Evolutionary conservation across 2,797 vertebrate genomes (phyloP), one percentile per base, ranked within the genome.

Genomic region (Cheirogaleus major): DNA sequence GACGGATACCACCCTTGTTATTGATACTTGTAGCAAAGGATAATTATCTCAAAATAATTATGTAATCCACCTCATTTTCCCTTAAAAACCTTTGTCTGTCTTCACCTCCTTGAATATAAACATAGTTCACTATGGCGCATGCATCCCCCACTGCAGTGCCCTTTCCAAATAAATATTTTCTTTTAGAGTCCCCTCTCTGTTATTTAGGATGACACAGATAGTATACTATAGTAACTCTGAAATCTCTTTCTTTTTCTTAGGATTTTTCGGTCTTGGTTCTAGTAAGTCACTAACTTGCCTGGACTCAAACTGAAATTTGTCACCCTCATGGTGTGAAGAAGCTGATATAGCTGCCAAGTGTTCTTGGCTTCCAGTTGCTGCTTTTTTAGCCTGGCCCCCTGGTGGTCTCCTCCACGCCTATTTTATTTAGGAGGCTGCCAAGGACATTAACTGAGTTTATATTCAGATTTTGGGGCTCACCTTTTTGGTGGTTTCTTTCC

Each of bases 401-500:
- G 75, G 81, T 95, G 76, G 43, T 73, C 82, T 95, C 65, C 41
- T 88, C 80, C 84, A 41, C 85, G 78, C 78, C 84, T 92, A 57
- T 72, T 95, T 96, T 90, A 80, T 80, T 95, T 69, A 96, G 55
- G n/a, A 72, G 25, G 72, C 48, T 92, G 88, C 91, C 94, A 97
- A 96, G 41, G 55, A 95, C 96, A 95, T 95, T 84, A 95, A 61
- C 63, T 84, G 65, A 95, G 70, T 52, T 87, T 43, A 87, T 72
- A 38, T 35, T 96, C 76, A 78, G 48, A 70, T 88, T 95, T 95
- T 12, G 78, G 87, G 84, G 65, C 18, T 96, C 92, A 78, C 82
- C 50, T 73, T 92, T 93, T 93, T 90, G 67, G 61, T 95, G 88
- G 84, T 97, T 96, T 95, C 88, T 95, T 90, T 82, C 43, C 61